These are phyloP conservation scores for Ariolimax columbianus DNA, from an alignment of 2,888 invertebrate genomes.

Conservation along the genomic window DNA sequence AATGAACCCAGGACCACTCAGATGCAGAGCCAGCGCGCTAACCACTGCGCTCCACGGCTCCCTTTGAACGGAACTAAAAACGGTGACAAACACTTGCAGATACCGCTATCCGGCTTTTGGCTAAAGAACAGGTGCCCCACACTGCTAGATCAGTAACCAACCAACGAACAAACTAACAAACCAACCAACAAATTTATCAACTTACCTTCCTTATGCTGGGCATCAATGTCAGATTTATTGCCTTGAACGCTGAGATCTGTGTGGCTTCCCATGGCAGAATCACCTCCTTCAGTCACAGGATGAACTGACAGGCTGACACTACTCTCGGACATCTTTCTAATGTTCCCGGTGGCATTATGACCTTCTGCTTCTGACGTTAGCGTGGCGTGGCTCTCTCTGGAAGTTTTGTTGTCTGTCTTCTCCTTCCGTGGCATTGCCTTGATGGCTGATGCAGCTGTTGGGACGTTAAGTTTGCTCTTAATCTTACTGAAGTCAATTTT, in stretches of 20 bases:
- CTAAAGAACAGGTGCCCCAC: too few species aligned
- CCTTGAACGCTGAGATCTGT: not conserved
- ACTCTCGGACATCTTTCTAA: not conserved
- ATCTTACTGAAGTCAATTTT: conserved; percentile 73
- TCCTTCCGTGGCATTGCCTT: conserved; percentile 47
- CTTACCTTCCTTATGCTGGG: not conserved
- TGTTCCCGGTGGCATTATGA: not conserved
- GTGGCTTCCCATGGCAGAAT: not conserved
- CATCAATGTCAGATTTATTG: too few species aligned
- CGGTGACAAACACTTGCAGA: too few species aligned
- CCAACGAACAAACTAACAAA: too few species aligned
- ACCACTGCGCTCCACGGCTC: too few species aligned
- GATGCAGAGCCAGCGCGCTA: too few species aligned
- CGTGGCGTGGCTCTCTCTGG: not conserved
- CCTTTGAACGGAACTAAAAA: too few species aligned
- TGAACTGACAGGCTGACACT: not conserved
- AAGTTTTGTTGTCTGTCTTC: not conserved
- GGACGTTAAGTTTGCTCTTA: conserved; percentile 67
- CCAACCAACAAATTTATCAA: not conserved
- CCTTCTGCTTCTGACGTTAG: not conserved
- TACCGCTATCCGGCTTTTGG: too few species aligned
- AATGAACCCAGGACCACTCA: too few species aligned
- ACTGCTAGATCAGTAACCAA: too few species aligned
- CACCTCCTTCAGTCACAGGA: not conserved
- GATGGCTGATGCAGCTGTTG: conserved; percentile 55